Evolutionary conservation across 2,888 invertebrate species (phyloP).

Genomic region (Argyra leucocephala): DNA sequence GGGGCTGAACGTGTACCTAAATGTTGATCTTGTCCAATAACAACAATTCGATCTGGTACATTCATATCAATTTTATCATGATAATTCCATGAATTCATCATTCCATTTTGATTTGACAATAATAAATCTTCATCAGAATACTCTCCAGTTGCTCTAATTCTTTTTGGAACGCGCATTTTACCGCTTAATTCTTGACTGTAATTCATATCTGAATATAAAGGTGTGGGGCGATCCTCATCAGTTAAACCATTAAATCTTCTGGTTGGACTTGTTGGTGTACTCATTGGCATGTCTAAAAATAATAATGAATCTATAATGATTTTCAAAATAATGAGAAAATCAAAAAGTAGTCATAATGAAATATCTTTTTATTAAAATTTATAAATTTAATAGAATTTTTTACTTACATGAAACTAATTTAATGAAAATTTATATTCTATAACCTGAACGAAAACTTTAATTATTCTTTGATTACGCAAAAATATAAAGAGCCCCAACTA

Average conservation of each 20-base stretch:
- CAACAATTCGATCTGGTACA: conserved; percentile 86
- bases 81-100: conserved; percentile 54
- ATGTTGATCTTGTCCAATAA: conserved; percentile 69
- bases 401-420: neutral
- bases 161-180: conserved; percentile 72
- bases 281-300: conserved; percentile 43
- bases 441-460: neutral
- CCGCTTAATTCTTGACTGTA: conserved; percentile 69
- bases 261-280: conserved; percentile 52
- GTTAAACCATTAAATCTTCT: conserved; percentile 50
- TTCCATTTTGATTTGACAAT: conserved; percentile 50
- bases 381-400: neutral
- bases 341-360: neutral
- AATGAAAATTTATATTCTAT: neutral
- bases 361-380: neutral
- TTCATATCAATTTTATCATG: conserved; percentile 80
- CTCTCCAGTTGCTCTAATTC: conserved; percentile 66
- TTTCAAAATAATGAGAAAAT: too few species aligned
- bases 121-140: conserved; percentile 54
- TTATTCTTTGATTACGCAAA: neutral
- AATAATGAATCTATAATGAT: neutral
- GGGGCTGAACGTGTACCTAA: conserved; percentile 67
- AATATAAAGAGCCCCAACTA: neutral
- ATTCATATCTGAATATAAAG: conserved; percentile 45
- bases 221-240: conserved; percentile 50